Evolutionary conservation across 2,113 vertebrate genomes (phyloP).

Genomic region (Cebus imitator): DNA sequence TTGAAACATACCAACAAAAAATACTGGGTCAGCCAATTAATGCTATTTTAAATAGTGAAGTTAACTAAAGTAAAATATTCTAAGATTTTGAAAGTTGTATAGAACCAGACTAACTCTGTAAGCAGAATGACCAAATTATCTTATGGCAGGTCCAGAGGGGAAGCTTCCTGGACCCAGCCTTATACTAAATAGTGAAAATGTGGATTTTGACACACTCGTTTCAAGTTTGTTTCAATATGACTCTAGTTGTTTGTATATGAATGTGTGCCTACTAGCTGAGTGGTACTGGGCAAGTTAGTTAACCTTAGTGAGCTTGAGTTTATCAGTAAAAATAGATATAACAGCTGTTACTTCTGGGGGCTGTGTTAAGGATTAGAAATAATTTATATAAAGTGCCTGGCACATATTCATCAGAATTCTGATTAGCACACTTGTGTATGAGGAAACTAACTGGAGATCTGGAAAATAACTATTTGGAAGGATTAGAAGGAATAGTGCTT

Average conservation of each 20-base stretch:
- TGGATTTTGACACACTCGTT: neutral
- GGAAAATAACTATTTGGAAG: neutral
- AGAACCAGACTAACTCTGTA: neutral
- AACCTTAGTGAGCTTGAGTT: neutral
- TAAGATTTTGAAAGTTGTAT: neutral
- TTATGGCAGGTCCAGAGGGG: neutral
- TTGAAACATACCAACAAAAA: neutral
- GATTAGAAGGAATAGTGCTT: neutral
- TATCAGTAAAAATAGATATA: neutral
- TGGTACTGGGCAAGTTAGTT: neutral
- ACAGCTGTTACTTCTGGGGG: neutral
- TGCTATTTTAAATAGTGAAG: constrained; percentile 12
- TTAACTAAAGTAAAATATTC: neutral
- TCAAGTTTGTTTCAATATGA: neutral
- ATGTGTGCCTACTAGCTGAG: neutral
- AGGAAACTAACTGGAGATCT: neutral
- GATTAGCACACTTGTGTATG: neutral
- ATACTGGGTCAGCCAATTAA: neutral
- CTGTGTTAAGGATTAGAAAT: constrained; percentile 27
- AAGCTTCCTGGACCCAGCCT: neutral
- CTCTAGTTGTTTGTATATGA: neutral
- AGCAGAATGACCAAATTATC: neutral
- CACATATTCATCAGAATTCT: neutral
- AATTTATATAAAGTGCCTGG: constrained; percentile 9
- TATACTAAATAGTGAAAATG: neutral